These are phyloP conservation scores for Bombus waltoni DNA, from an alignment of 1,140 invertebrate species.

Conservation along the genomic window DNA sequence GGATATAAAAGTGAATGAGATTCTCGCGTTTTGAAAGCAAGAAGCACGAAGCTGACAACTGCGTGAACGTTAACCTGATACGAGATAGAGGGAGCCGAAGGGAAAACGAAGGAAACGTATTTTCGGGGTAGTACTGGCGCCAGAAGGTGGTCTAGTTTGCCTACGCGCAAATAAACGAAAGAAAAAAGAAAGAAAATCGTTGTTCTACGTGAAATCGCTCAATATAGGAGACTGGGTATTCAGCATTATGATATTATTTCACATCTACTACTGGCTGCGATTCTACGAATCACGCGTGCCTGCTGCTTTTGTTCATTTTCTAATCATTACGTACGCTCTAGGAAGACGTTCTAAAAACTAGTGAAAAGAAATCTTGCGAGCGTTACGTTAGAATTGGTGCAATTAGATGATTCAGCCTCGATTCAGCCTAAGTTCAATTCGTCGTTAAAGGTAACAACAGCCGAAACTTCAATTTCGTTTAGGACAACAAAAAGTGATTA, in stretches of 20 bases:
- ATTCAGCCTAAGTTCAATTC: slow-evolving; percentile 41
- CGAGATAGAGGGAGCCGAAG: slow-evolving; percentile 9
- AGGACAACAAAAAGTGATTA: not conserved
- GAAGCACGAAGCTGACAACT: slow-evolving; percentile 66
- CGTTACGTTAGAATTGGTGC: slow-evolving; percentile 62
- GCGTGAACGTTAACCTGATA: slow-evolving; percentile 63
- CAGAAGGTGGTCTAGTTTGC: slow-evolving; percentile 6
- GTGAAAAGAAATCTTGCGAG: slow-evolving; percentile 2
- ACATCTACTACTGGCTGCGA: slow-evolving; percentile 62
- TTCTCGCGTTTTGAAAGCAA: slow-evolving; percentile 63
- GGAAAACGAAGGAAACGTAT: not conserved
- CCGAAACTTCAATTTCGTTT: slow-evolving; percentile 16
- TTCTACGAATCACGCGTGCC: slow-evolving; percentile 58
- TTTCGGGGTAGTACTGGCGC: not conserved
- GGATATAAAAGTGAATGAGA: slow-evolving; percentile 46
- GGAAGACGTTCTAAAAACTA: slow-evolving; percentile 6
- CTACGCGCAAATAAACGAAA: slow-evolving; percentile 47
- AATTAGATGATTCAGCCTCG: slow-evolving; percentile 56
- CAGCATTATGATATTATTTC: slow-evolving; percentile 35
- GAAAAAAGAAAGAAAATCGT: not conserved
- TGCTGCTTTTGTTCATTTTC: slow-evolving; percentile 17
- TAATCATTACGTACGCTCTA: slow-evolving; percentile 31
- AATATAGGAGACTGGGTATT: slow-evolving; percentile 18
- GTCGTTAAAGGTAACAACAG: slow-evolving; percentile 26
- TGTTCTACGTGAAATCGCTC: slow-evolving; percentile 39